A percentile compares a stretch with the other conserved stretches of the same genome.
Conservation (phyloP, 2,113 vertebrate genomes). For the Hippolais icterina region DNA sequence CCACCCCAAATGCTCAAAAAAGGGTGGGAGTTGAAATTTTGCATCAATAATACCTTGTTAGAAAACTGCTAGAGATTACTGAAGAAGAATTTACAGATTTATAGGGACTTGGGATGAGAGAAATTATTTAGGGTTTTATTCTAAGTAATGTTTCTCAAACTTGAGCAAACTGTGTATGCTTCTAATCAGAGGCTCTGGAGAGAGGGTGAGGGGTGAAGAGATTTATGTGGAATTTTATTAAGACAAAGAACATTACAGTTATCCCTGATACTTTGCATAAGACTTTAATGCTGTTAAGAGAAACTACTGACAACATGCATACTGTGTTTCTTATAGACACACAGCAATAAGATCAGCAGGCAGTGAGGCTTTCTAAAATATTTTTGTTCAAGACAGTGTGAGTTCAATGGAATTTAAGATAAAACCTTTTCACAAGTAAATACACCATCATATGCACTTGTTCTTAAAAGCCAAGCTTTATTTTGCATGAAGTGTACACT, state of each 20-base stretch:
- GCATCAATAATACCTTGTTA: background rate
- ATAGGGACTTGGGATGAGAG: background rate
- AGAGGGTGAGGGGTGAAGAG: background rate
- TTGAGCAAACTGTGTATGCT: background rate
- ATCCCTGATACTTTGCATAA: constrained; percentile 24
- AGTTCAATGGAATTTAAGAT: background rate
- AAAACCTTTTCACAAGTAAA: constrained; percentile 11
- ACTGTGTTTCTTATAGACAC: background rate
- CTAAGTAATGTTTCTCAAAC: background rate
- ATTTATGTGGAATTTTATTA: background rate
- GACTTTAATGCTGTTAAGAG: constrained; percentile 1
- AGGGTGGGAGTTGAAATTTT: background rate
- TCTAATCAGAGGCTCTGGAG: background rate
- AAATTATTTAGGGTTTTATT: background rate
- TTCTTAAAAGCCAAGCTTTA: background rate
- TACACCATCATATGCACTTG: background rate
- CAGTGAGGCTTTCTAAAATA: background rate
- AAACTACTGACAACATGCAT: background rate
- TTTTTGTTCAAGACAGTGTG: background rate
- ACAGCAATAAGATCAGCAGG: constrained; percentile 25
- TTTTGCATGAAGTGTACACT: background rate
- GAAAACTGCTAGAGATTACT: background rate
- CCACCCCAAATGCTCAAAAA: accelerated
- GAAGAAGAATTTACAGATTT: background rate
- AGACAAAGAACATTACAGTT: background rate